Evolutionary conservation across 2,113 vertebrate genomes (phyloP).

Genomic region (Tupaia tana): DNA sequence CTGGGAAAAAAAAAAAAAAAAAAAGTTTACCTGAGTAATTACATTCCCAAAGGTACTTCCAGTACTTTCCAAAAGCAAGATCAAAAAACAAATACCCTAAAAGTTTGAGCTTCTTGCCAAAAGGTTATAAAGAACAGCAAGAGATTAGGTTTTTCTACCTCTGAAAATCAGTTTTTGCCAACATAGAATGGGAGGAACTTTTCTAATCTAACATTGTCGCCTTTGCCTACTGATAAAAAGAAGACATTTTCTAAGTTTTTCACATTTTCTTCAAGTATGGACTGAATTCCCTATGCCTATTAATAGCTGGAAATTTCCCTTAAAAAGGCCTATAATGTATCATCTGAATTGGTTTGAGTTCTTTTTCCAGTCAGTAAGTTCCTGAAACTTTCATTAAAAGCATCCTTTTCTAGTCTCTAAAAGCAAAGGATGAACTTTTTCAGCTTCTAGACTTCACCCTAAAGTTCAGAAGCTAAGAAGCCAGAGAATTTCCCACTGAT

Average conservation of each 20-base stretch:
- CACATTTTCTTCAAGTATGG: constrained; percentile 12
- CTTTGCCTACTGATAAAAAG: not conserved
- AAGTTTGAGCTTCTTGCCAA: constrained; percentile 21
- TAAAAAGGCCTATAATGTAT: not conserved
- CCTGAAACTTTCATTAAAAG: not conserved
- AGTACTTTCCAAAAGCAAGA: constrained; percentile 36
- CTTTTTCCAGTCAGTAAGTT: constrained; percentile 54
- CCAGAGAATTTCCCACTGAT: not conserved
- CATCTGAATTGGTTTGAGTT: not conserved
- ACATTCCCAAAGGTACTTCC: constrained; percentile 4
- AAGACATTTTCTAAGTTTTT: constrained; percentile 23
- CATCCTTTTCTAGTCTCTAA: not conserved
- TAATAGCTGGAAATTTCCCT: constrained; percentile 40
- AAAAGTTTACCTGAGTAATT: not conserved
- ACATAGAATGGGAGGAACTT: not conserved
- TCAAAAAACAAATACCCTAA: not conserved
- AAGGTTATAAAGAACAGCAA: not conserved
- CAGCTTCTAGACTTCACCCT: constrained; percentile 4
- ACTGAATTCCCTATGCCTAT: not conserved
- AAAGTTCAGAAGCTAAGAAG: not conserved
- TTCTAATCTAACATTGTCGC: not conserved
- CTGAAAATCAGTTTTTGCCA: constrained; percentile 51
- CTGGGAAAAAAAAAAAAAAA: not conserved
- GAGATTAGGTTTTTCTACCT: not conserved
- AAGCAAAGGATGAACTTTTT: not conserved